Evolutionary conservation across 2,797 vertebrate species (phyloP).

Genomic region (Lacerta agilis): DNA sequence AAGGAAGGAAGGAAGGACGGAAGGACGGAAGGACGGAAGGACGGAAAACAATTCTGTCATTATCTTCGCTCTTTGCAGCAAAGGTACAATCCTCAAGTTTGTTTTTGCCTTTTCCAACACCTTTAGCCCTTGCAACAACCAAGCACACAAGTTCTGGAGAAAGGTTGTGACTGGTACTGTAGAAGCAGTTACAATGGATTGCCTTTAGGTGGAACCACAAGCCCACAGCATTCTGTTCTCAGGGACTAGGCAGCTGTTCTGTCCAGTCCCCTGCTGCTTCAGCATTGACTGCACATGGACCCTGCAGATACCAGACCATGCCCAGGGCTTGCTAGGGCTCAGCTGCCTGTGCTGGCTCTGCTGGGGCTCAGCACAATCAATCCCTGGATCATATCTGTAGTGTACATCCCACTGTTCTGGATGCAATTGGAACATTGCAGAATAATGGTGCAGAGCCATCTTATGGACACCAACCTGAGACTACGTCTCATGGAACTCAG

Average conservation of each 20-base stretch:
- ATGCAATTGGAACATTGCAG: neutral
- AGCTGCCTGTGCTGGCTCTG: neutral
- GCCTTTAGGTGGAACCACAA: neutral
- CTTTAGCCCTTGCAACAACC: neutral
- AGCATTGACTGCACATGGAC: neutral
- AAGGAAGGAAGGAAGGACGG: neutral
- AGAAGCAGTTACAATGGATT: neutral
- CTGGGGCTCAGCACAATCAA: neutral
- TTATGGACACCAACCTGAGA: neutral
- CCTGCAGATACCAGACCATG: too few relatives aligned
- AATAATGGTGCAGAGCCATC: neutral
- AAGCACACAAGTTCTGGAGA: neutral
- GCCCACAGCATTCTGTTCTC: neutral
- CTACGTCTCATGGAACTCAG: neutral
- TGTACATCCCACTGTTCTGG: neutral
- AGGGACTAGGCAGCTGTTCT: neutral
- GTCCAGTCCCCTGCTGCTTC: neutral
- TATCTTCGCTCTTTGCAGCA: neutral
- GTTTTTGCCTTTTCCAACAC: neutral
- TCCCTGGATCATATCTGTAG: neutral
- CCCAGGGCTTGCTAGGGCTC: too few relatives aligned
- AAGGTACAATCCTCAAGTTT: neutral
- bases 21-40: neutral
- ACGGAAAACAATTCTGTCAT: too few relatives aligned
- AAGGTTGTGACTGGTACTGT: neutral